Conservation (phyloP, 2,113 vertebrate species). For the Cisticola juncidis region DNA sequence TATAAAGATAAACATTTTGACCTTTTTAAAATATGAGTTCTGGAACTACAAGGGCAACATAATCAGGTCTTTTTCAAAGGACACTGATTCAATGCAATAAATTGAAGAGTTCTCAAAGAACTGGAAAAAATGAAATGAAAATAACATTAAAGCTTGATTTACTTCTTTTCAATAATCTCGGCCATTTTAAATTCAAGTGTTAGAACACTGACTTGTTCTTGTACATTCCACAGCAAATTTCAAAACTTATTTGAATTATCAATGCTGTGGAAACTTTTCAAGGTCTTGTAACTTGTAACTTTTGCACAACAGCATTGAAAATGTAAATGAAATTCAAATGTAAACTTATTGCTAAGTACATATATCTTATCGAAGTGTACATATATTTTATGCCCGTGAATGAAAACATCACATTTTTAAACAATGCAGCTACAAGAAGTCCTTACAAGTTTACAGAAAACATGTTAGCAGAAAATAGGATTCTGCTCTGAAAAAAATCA, state of each 20-base stretch:
- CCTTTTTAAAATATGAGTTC: conserved; percentile 60
- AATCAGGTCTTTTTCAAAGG: conserved; percentile 54
- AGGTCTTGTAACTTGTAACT: background rate
- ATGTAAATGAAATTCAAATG: background rate
- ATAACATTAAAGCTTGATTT: background rate
- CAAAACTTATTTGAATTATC: background rate
- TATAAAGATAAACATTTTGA: conserved; percentile 63
- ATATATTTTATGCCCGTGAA: background rate
- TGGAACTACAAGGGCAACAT: conserved; percentile 30
- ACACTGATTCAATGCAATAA: conserved; percentile 47
- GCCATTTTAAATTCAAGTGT: background rate
- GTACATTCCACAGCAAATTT: background rate
- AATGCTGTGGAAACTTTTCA: background rate
- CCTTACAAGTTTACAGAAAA: background rate
- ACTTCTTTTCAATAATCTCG: background rate
- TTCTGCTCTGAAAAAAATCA: background rate
- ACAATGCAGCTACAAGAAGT: background rate
- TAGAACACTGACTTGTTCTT: background rate
- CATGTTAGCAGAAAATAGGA: background rate
- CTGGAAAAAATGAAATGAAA: background rate
- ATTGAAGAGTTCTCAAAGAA: conserved; percentile 51
- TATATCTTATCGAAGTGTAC: background rate
- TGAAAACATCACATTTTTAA: background rate
- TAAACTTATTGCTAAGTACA: background rate
- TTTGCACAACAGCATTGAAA: background rate